Evolutionary conservation across 64 coral and sea anemone species (phyloP), one percentile per base, ranked within the genome.

Genomic region (Montipora capricornis): DNA sequence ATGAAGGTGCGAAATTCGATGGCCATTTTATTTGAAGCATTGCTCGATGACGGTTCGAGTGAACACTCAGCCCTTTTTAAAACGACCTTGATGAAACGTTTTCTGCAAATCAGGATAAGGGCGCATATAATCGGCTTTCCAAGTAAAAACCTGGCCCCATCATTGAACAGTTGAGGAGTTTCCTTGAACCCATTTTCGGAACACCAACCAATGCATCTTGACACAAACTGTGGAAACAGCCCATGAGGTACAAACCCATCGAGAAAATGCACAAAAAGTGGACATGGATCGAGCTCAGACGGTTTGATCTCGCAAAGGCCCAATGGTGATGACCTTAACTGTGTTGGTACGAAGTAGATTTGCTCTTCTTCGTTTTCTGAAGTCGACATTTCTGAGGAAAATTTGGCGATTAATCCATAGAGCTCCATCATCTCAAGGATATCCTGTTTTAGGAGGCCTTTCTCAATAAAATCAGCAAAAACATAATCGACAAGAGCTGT

Each of bases 381-480:
- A 19, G 73, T 57, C 6, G 53, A 11, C 15, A 61, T 10, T 6
- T 19, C 52, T 55, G 52, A 44, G 11, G 48, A 3, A 24, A 92
- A 92, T 52, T 75, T 76, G 37, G 80, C 90, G 8, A 92, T 86
- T 51, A 92, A 82, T 8, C 90, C 90, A 86, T 92, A 92, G 20
- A 84, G 70, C 17, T 92, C 81, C 90, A 92, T 92, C 90, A 92
- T 92, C n/a, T 68, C 80, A 26, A 92, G 73, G 68, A 92, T 58
- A 68, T 92, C 90, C 24, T 92, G 68, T 49, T 77, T 83, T 5
- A 24, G 51, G 5, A 84, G 48, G 17, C 51, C 90, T 44, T 58
- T 77, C 6, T 76, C 48, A 13, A 92, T 62, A 8, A 85, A 44
- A 14, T 92, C 90, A 4, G 46, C 37, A 20, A 92, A 92, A 26